Evolutionary conservation across 2,888 invertebrate species (phyloP).

Genomic region (Heliconius ethilla): DNA sequence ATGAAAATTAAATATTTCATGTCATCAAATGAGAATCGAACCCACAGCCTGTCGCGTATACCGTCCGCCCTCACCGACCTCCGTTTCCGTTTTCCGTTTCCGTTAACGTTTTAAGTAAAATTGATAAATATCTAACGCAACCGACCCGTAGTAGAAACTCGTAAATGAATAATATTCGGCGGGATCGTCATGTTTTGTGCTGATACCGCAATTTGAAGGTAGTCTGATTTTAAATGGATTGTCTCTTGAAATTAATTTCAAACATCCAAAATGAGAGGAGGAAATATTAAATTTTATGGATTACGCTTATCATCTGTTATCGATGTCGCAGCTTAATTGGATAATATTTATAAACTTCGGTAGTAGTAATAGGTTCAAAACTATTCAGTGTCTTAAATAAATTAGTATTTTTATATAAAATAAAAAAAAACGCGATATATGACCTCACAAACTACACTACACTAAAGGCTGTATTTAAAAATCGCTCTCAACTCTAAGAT

Average conservation of each 20-base stretch:
- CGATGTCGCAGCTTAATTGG: neutral
- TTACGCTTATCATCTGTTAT: neutral
- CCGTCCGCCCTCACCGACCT: no score
- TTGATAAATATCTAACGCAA: neutral
- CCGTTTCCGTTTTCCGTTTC: no score
- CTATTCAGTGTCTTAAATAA: no score
- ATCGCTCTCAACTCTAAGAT: no score
- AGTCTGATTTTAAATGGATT: constrained; percentile 36
- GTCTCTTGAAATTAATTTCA: constrained; percentile 31
- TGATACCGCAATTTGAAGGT: constrained; percentile 44
- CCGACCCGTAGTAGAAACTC: constrained; percentile 17
- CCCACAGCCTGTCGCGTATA: no score
- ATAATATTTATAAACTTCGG: neutral
- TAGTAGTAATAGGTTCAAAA: neutral
- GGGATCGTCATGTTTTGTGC: constrained; percentile 41
- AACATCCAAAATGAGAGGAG: constrained; percentile 17
- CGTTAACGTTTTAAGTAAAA: neutral
- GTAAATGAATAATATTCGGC: constrained; percentile 45
- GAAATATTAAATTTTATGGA: constrained; percentile 22
- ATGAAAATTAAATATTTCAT: no score
- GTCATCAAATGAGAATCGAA: no score
- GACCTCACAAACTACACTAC: no score
- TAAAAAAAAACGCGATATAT: no score
- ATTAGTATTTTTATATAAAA: no score
- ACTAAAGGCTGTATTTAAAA: no score